Conservation (phyloP, 2,888 invertebrate species). For the Steinernema carpocapsae region DNA sequence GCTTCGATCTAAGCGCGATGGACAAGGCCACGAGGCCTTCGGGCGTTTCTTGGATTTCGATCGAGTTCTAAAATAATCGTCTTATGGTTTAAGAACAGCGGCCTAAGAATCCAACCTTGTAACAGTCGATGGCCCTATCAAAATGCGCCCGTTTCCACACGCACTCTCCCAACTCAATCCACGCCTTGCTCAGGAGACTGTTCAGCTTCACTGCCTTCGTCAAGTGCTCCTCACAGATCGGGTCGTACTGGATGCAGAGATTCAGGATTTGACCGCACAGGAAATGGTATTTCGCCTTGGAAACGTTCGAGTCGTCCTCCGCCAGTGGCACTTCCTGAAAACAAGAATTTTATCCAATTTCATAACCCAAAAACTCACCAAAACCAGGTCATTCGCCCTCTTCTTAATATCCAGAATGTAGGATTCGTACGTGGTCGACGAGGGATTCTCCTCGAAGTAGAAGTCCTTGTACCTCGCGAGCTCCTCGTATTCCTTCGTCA, state of each 20-base stretch:
- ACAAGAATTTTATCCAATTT: neutral
- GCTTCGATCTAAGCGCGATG: constrained; percentile 37
- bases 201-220: constrained; percentile 85
- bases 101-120: constrained; percentile 70
- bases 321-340: constrained; percentile 42
- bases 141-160: constrained; percentile 86
- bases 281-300: constrained; percentile 72
- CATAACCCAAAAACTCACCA: neutral
- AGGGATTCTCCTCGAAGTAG: constrained; percentile 27
- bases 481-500: constrained; percentile 3
- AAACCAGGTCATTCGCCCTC: neutral
- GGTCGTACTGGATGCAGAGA: constrained; percentile 76
- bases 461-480: constrained; percentile 5
- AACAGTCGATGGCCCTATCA: constrained; percentile 82
- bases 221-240: constrained; percentile 78
- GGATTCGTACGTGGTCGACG: constrained; percentile 17
- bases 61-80: constrained; percentile 35
- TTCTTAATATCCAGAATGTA: constrained; percentile 27
- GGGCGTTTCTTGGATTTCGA: constrained; percentile 27
- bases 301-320: constrained; percentile 19
- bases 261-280: constrained; percentile 81
- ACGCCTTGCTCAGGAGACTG: constrained; percentile 81
- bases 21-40: constrained; percentile 36
- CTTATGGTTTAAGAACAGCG: neutral
- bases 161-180: constrained; percentile 87